Conservation (phyloP, 2,797 vertebrate genomes). For the Psittacula echo region DNA sequence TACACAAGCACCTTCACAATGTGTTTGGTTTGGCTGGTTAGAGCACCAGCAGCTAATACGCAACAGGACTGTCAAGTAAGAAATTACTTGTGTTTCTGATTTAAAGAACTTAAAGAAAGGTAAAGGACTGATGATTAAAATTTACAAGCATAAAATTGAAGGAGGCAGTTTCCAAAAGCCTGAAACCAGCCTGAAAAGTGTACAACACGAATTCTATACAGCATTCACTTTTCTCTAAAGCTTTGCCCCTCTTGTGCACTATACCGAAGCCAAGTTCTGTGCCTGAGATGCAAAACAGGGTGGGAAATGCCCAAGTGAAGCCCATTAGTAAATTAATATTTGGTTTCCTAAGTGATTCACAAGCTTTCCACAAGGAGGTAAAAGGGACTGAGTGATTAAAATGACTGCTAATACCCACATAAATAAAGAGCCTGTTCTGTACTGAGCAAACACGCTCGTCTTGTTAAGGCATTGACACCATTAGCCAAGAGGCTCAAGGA, state of each 20-base stretch:
- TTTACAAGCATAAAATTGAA: neutral
- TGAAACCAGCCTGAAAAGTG: neutral
- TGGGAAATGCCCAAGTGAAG: neutral
- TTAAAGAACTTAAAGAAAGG: neutral
- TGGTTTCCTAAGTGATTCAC: neutral
- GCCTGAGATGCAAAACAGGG: neutral
- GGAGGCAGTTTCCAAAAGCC: neutral
- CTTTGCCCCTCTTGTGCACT: neutral
- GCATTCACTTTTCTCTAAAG: neutral
- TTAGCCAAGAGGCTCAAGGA: neutral
- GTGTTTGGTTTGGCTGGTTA: too few species aligned
- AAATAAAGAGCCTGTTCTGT: neutral
- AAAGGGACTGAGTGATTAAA: neutral
- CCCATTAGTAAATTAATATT: neutral
- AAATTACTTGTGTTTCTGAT: neutral
- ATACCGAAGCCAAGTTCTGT: neutral
- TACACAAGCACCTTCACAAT: neutral
- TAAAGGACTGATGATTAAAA: neutral
- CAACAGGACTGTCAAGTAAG: neutral
- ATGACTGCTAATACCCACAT: neutral
- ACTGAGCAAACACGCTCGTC: fast-evolving
- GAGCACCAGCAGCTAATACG: neutral
- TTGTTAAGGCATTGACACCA: neutral
- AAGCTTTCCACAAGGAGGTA: neutral
- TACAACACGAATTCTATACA: neutral